Conservation (phyloP, 2,888 invertebrate genomes). For the Hemistola chrysoprasaria region DNA sequence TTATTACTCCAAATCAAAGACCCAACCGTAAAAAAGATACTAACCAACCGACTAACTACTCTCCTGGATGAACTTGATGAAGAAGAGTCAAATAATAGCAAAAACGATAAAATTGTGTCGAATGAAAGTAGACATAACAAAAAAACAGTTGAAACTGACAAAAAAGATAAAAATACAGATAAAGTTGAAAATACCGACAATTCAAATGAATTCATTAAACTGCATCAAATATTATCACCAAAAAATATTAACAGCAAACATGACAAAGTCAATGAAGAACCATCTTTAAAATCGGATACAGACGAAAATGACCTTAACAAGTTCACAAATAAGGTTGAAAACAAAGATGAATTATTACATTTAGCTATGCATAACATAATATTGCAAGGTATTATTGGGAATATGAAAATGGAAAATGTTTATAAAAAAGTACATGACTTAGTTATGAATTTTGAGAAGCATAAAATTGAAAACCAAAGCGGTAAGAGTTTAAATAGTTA, state of each 20-base stretch:
- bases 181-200: conserved; percentile 4
- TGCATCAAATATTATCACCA: background rate
- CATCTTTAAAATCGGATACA: conserved; percentile 3
- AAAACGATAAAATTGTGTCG: background rate
- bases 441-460: conserved; percentile 31
- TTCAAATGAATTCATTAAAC: conserved; percentile 1
- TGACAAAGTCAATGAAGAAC: background rate
- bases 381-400: conserved; percentile 53
- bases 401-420: conserved; percentile 55
- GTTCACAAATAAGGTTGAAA: conserved; percentile 2
- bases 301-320: conserved; percentile 11
- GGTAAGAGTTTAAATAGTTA: conserved; percentile 9
- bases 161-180: conserved; percentile 8
- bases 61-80: conserved; percentile 59
- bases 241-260: background rate
- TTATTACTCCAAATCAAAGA: conserved; percentile 47
- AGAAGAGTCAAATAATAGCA: conserved; percentile 33
- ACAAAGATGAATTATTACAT: conserved; percentile 47
- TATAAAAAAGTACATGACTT: conserved; percentile 39
- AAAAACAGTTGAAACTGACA: conserved; percentile 11
- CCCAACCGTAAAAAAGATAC: conserved; percentile 51
- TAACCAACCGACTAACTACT: conserved; percentile 48
- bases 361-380: conserved; percentile 59
- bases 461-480: conserved; percentile 13
- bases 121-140: conserved; percentile 2